Evolutionary conservation across 2,113 vertebrate species (phyloP), one percentile per base, ranked within the genome.

Genomic region (Alosa alosa): DNA sequence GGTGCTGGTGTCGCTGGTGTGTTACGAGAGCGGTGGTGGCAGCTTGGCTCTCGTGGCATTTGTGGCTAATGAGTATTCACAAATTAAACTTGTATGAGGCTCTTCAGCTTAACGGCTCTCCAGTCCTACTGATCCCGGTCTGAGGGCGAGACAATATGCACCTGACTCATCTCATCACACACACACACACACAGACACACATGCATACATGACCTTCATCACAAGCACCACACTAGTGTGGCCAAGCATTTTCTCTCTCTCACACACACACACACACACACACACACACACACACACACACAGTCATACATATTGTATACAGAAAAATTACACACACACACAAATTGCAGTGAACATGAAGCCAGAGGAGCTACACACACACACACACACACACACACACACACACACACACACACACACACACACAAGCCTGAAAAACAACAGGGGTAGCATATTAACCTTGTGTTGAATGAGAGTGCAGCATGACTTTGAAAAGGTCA

Each of bases 401-500:
- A 31, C n/a, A 72, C n/a, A n/a, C n/a, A n/a, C 64, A 25, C 64
- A 13, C 25, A 36, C 64, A 13, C 25, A 36, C 22, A 36, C 22
- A 36, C 64, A 75, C 68, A 75, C 89, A 75, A 4, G 13, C 2
- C 25, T 39, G 2, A 91, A 91, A 90, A 92, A 90, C 91, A 91
- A 89, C 47, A 39, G 49, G 81, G 87, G 84, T 20, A 8, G 87
- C 86, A 83, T 83, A 88, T 86, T 86, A 86, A 92, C 90, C 87
- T 90, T 85, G 86, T 60, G 49, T 84, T 88, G 86, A 90, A 92
- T 92, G 86, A 90, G 92, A 94, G 93, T 94, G 92, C 92, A 91
- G 90, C 91, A 88, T 91, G 91, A 88, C 92, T 93, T 90, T 88
- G 89, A 89, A 94, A 94, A 95, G 93, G 94, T 93, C 92, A 92